phyloP scores from a whole-genome alignment of 2,113 vertebrate genomes.

The Tyrannus savana region DNA sequence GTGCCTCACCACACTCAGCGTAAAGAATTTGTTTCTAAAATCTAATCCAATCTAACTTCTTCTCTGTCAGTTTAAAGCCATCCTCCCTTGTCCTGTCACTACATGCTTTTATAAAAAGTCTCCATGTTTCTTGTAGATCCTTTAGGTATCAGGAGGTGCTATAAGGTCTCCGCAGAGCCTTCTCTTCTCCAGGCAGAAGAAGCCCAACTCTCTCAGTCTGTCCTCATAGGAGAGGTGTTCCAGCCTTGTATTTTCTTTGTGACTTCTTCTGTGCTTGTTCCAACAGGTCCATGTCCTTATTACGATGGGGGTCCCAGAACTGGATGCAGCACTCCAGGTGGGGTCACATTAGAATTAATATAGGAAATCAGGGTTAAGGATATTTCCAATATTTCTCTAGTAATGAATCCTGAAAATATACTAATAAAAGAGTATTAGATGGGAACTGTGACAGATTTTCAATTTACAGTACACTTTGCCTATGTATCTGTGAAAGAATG shows the following conservation, averaged over 20 bases:
- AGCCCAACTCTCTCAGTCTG: not conserved
- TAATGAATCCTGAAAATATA: not conserved
- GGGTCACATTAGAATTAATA: not conserved
- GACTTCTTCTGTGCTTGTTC: not conserved
- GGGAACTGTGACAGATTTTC: not conserved
- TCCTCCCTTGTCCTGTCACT: not conserved
- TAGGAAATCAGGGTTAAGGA: not conserved
- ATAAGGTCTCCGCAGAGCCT: too few species aligned
- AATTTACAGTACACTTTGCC: not conserved
- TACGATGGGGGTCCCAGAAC: not conserved
- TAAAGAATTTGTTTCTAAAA: not conserved
- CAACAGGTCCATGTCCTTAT: not conserved
- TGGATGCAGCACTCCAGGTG: not conserved
- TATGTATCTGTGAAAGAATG: not conserved
- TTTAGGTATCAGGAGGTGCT: not conserved
- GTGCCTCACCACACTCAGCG: not conserved
- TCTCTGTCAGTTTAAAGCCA: not conserved
- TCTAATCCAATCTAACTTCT: not conserved
- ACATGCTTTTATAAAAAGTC: not conserved
- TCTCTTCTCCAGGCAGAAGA: not conserved
- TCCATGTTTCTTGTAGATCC: not conserved
- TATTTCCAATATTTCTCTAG: not conserved
- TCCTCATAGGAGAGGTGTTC: not conserved
- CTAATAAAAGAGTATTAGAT: not conserved
- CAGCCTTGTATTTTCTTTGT: not conserved